Base-by-base conservation (phyloP, 2,797 vertebrate genomes). In the Scomberomorus guttatus region DNA sequence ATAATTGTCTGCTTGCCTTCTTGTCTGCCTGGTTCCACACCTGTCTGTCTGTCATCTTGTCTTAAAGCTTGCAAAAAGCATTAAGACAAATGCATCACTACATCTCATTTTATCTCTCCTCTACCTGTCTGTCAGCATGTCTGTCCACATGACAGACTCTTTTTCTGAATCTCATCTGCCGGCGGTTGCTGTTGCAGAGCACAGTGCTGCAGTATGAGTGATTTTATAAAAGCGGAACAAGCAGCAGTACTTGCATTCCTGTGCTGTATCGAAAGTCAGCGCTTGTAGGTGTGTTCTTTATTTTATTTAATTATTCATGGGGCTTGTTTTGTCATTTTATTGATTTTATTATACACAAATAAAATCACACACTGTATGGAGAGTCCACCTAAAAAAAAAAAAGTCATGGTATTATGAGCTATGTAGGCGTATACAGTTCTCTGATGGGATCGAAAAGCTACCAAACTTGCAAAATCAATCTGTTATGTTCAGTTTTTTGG, bases 1-100 rank as follows among this genome's bases (percentile, higher is more conserved):
- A 62, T 74, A 87, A 82, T 90, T 56, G 86, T 86, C 87, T 88
- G 87, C 75, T 77, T 74, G 87, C 64, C 79, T 85, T 57, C 73
- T 75, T 59, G 34, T 77, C 80, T 56, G 48, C 74, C 72, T 74
- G 73, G 15, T 51, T 73, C 72, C 39, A 58, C 44, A 24, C 71
- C 79, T 75, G 83, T 27, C 78, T 77, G 67, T 82, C 79, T 56
- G 85, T 79, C 80, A 48, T 61, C 58, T 25, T 44, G 70, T 72
- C 73, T 64, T 52, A 34, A 78, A 58, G 80, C 77, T 63, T 10
- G 32, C 72, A 76, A 70, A 82, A 86, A 20, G 84, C 73, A 70
- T 64, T 54, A 55, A 88, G 71, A 88, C 82, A 83, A 89, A 88
- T 51, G 42, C 55, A 70, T 24, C 42, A 65, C 54, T 55, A 44